phyloP scores from a whole-genome alignment of 2,888 invertebrate species.

The Gymnoscelis rufifasciata region DNA sequence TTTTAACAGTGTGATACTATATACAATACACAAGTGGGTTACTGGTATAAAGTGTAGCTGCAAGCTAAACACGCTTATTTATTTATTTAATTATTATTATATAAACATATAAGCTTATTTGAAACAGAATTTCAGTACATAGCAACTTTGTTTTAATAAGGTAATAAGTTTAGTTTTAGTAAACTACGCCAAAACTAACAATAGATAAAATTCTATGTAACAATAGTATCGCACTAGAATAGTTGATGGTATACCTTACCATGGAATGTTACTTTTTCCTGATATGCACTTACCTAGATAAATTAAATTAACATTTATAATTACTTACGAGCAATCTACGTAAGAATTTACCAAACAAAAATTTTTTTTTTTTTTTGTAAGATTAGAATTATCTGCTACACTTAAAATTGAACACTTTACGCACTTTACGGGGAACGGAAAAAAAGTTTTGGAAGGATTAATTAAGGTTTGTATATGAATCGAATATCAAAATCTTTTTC shows the following conservation, averaged over 20 bases:
- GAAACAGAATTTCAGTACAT: conserved; percentile 42
- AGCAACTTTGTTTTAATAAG: conserved; percentile 59
- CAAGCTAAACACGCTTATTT: conserved; percentile 37
- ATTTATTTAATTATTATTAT: no score
- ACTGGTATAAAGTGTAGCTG: conserved; percentile 33
- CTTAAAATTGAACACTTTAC: conserved; percentile 75
- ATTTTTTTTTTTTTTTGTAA: no score
- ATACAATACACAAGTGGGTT: conserved; percentile 51
- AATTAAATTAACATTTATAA: conserved; percentile 58
- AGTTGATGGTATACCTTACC: conserved; percentile 63
- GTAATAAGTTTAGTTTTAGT: conserved; percentile 37
- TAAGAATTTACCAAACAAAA: no score
- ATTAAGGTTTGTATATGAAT: no score
- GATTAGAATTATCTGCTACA: conserved; percentile 60
- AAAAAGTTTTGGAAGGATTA: no score
- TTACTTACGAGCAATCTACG: conserved; percentile 42
- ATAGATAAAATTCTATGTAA: conserved; percentile 42
- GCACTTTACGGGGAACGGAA: no score
- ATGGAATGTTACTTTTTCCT: conserved; percentile 61
- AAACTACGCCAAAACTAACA: conserved; percentile 40
- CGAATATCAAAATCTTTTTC: no score
- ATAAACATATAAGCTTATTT: no score
- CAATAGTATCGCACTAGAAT: conserved; percentile 66
- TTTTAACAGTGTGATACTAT: conserved; percentile 43
- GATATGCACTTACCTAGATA: conserved; percentile 51